Evolutionary conservation across 2,888 invertebrate species (phyloP).

Genomic region (Ornithoptera priamus): DNA sequence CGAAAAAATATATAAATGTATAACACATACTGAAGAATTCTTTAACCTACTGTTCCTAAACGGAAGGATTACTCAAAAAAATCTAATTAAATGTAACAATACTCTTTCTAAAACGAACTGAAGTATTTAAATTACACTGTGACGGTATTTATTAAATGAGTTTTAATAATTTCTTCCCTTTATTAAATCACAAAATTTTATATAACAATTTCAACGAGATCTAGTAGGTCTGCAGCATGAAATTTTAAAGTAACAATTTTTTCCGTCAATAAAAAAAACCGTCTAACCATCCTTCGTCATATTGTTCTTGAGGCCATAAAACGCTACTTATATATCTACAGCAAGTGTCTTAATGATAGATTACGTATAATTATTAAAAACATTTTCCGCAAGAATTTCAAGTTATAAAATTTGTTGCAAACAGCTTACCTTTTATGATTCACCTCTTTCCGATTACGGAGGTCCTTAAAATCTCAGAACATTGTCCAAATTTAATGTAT

Average conservation of each 20-base stretch:
- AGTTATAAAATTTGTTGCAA: neutral
- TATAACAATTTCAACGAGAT: neutral
- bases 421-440: slow-evolving; percentile 25
- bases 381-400: neutral
- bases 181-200: neutral
- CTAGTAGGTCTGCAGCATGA: neutral
- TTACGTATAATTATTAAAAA: neutral
- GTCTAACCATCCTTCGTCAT: neutral
- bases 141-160: no score
- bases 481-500: slow-evolving; percentile 50
- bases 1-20: no score
- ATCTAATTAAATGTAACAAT: no score
- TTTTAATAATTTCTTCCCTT: no score
- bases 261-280: neutral
- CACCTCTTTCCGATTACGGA: slow-evolving; percentile 27
- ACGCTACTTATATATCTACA: neutral
- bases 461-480: slow-evolving; percentile 48
- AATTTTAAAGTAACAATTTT: neutral
- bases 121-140: no score
- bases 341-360: neutral
- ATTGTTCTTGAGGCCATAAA: neutral
- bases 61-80: no score
- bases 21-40: no score
- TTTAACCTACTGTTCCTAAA: no score
- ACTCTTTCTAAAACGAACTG: no score